Base-by-base conservation (phyloP, 2,888 invertebrate genomes). In the Plutella xylostella region DNA sequence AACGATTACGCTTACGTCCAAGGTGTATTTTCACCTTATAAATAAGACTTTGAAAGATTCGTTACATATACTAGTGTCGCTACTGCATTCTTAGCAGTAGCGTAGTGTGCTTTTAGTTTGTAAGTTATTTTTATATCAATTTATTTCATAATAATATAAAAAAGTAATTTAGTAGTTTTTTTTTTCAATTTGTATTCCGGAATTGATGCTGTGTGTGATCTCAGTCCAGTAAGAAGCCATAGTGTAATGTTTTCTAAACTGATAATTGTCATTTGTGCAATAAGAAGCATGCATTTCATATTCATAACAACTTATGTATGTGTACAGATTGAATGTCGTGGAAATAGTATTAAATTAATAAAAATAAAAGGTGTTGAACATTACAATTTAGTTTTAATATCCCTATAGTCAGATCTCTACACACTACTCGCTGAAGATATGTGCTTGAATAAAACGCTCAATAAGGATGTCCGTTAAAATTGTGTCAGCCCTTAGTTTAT, bases 51-150 rank as follows among this genome's bases (percentile, higher is more conserved):
- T 52, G 57, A 51, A 53, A 69, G 65, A 67, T 63, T 65, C 72
- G 70, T 71, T 72, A 65, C 61, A 62, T 71, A 65, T 65, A 74
- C 72, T 72, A 73, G 71, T 68, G 71, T 73, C 62, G 37, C 44
- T 47, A 43, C 40, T 45, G 44, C 34, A 41, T 42, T 45, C n/a
- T 47, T 42, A 37, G 42, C 42, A 47, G 44, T 39, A 25, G 33
- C 22, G 30, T n/a, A 51, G 51, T 51, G 59, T 60, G 57, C 61
- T 63, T 61, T 61, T 76, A 72, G 66, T 5, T n/a, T n/a, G 52
- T 78, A 79, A 77, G 78, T 71, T 71, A 80, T 73, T 73, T 76
- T 76, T 73, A 71, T 76, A 78, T 78, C 72, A 74, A 77, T 75
- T 69, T 75, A 74, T 75, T 61, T 63, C 63, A 66, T 69, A 64